phyloP scores from a whole-genome alignment of 2,888 invertebrate species.

The Polydrusus cervinus region DNA sequence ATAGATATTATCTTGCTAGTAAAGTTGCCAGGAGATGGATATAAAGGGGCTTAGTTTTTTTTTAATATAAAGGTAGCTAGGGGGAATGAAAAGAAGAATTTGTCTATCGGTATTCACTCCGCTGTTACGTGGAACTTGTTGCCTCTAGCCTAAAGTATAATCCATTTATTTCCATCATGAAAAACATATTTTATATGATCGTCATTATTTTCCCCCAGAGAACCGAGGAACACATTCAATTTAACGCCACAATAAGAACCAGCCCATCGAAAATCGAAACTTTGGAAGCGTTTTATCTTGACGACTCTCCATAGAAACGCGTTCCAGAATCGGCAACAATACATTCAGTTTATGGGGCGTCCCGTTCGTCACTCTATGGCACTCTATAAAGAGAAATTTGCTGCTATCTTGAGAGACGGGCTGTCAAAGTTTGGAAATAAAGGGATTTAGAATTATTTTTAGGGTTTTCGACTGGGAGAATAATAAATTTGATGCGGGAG shows the following conservation, averaged over 20 bases:
- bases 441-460: slow-evolving; percentile 26
- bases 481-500: not conserved
- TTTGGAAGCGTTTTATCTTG: slow-evolving; percentile 42
- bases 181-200: slow-evolving; percentile 17
- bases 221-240: slow-evolving; percentile 38
- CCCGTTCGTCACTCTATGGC: slow-evolving; percentile 27
- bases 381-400: slow-evolving; percentile 50
- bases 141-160: not conserved
- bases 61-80: no score
- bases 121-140: no score
- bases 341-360: slow-evolving; percentile 45
- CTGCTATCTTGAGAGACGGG: slow-evolving; percentile 40
- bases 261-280: slow-evolving; percentile 38
- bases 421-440: slow-evolving; percentile 34
- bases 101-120: no score
- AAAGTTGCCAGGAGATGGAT: no score
- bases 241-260: slow-evolving; percentile 45
- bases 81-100: no score
- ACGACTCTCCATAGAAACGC: slow-evolving; percentile 25
- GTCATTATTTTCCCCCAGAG: slow-evolving; percentile 17
- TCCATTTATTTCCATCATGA: not conserved
- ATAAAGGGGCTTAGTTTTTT: no score
- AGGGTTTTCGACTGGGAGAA: not conserved
- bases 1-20: no score
- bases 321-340: slow-evolving; percentile 41